These are phyloP conservation scores for Pseudomyrmex sp. DNA, from an alignment of 1,140 invertebrate genomes.

Conservation along the genomic window DNA sequence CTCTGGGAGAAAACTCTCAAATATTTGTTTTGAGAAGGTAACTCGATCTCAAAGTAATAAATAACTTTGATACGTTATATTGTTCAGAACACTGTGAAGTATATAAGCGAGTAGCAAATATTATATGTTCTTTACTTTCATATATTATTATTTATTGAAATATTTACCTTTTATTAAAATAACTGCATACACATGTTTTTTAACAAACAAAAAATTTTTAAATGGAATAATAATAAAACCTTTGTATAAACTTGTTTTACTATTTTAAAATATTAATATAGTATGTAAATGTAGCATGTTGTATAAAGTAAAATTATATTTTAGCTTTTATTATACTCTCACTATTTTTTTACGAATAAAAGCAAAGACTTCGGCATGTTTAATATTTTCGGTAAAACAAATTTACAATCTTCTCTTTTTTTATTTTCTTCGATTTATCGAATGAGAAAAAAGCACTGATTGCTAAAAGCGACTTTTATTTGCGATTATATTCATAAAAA, in stretches of 20 bases:
- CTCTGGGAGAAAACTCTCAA: conserved; percentile 8
- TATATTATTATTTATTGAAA: not conserved
- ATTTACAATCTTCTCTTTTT: not conserved
- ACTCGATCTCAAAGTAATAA: conserved; percentile 31
- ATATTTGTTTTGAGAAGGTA: conserved; percentile 38
- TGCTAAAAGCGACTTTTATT: conserved; percentile 19
- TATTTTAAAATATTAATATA: not conserved
- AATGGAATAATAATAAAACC: not conserved
- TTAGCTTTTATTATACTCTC: not conserved
- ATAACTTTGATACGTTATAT: conserved; percentile 27
- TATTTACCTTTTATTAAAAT: not conserved
- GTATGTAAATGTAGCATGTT: not conserved
- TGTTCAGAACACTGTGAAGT: conserved; percentile 9
- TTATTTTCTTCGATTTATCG: not conserved
- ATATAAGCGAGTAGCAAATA: conserved; percentile 5
- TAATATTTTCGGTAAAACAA: not conserved
- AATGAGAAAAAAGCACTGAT: conserved; percentile 3
- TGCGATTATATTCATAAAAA: conserved; percentile 1
- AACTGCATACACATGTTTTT: not conserved
- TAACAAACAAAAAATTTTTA: not conserved
- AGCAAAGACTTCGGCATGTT: too few relatives aligned
- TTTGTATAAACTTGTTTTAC: not conserved
- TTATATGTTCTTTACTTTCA: not conserved
- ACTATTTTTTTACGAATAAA: too few relatives aligned
- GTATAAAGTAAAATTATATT: not conserved